Evolutionary conservation across 2,797 vertebrate genomes (phyloP).

Genomic region (Poeciliopsis presidionis): DNA sequence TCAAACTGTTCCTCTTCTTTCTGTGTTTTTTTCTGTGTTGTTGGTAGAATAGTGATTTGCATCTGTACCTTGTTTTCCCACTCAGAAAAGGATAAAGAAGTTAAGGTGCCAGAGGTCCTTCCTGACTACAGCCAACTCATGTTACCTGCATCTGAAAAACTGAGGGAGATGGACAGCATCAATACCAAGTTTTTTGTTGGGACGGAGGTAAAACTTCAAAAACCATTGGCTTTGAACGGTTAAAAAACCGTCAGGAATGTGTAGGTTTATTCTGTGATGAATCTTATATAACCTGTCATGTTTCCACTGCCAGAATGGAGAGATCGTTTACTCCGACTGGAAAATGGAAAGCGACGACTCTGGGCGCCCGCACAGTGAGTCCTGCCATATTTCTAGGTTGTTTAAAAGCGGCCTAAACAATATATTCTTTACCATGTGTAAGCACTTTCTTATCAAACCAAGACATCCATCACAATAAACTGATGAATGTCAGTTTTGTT

Average conservation of each 20-base stretch:
- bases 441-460: background rate
- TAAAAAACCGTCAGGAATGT: background rate
- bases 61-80: conserved; percentile 9
- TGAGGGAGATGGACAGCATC: conserved; percentile 76
- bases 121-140: conserved; percentile 74
- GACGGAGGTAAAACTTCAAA: conserved; percentile 83
- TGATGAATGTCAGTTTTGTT: background rate
- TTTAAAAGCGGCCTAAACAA: conserved; percentile 3
- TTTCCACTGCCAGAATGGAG: conserved; percentile 85
- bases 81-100: conserved; percentile 66
- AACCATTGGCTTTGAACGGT: background rate
- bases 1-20: background rate
- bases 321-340: conserved; percentile 90
- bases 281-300: background rate
- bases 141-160: conserved; percentile 68
- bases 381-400: background rate
- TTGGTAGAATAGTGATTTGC: background rate
- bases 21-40: background rate
- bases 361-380: conserved; percentile 84
- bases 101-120: conserved; percentile 26
- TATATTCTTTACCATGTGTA: background rate
- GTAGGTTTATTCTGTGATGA: conserved; percentile 6
- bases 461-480: background rate
- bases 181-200: conserved; percentile 86
- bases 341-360: conserved; percentile 84